These are phyloP conservation scores for Anastatus disparis DNA, from an alignment of 1,140 invertebrate genomes.

Conservation along the genomic window DNA sequence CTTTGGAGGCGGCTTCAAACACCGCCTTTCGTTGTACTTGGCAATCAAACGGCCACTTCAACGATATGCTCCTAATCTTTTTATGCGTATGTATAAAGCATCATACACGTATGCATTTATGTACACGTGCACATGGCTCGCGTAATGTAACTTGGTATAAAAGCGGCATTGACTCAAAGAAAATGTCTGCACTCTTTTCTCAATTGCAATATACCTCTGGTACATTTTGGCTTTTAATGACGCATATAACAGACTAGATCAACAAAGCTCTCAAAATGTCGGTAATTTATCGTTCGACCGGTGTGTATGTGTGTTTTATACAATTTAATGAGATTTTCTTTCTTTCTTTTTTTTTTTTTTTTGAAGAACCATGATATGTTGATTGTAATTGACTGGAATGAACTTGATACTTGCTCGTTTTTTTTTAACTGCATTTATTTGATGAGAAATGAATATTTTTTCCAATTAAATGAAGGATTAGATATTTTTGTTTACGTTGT, in stretches of 20 bases:
- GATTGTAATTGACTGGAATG: not conserved
- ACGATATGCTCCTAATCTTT: too few relatives aligned
- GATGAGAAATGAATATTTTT: too few relatives aligned
- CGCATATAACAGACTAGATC: too few relatives aligned
- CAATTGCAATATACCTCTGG: not conserved
- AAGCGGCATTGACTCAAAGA: slow-evolving; percentile 2
- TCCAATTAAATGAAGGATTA: too few relatives aligned
- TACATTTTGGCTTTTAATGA: slow-evolving; percentile 19
- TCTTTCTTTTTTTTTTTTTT: not conserved
- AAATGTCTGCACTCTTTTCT: too few relatives aligned
- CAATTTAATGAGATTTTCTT: slow-evolving; percentile 6
- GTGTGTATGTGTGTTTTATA: too few relatives aligned
- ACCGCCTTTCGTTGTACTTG: slow-evolving; percentile 53
- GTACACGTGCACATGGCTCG: too few relatives aligned
- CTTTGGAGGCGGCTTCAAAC: slow-evolving; percentile 60
- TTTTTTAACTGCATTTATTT: not conserved
- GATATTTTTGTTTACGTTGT: too few relatives aligned
- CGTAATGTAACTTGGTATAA: too few relatives aligned
- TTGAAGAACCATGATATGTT: not conserved
- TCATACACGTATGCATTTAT: slow-evolving; percentile 28
- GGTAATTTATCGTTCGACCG: slow-evolving; percentile 14
- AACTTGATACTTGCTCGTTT: too few relatives aligned
- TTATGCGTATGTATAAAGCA: slow-evolving; percentile 12
- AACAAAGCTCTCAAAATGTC: too few relatives aligned
- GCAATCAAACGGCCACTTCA: too few relatives aligned